Conservation (phyloP, 2,113 vertebrate species). For the Lates calcarifer region DNA sequence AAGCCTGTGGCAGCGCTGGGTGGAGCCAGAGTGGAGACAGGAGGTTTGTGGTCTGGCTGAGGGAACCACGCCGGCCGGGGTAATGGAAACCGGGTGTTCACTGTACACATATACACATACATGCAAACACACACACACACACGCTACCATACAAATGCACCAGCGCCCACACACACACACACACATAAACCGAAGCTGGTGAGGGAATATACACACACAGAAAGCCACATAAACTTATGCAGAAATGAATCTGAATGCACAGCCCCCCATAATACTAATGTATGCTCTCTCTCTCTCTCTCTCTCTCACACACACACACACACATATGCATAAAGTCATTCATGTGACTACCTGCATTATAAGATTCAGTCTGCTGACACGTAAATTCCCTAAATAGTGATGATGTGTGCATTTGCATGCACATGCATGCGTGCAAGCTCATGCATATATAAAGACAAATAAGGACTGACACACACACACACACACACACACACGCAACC, state of each 20-base stretch:
- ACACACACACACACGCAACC: neutral
- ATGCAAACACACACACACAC: slow-evolving; percentile 25
- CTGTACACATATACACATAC: slow-evolving; percentile 56
- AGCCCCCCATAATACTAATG: slow-evolving; percentile 47
- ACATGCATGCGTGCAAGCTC: slow-evolving; percentile 53
- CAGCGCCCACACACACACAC: slow-evolving; percentile 15
- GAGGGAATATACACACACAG: slow-evolving; percentile 41
- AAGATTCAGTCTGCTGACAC: slow-evolving; percentile 50
- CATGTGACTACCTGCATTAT: slow-evolving; percentile 43
- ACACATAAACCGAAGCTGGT: slow-evolving; percentile 39
- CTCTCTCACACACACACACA: slow-evolving; percentile 11
- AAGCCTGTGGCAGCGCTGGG: slow-evolving; percentile 82
- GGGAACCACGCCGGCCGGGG: slow-evolving; percentile 68
- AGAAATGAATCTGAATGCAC: slow-evolving; percentile 55
- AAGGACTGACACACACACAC: slow-evolving; percentile 22
- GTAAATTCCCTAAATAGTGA: slow-evolving; percentile 53
- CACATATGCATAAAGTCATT: slow-evolving; percentile 24
- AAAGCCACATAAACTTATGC: slow-evolving; percentile 58
- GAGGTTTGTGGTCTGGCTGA: slow-evolving; percentile 80
- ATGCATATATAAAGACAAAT: slow-evolving; percentile 66
- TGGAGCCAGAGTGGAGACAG: slow-evolving; percentile 81
- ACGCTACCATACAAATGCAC: neutral
- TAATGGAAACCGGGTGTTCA: slow-evolving; percentile 85
- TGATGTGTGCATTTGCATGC: slow-evolving; percentile 63
- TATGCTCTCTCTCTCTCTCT: slow-evolving; percentile 17